These are phyloP conservation scores for Psittacula echo DNA, from an alignment of 2,797 vertebrate genomes.

Conservation along the genomic window DNA sequence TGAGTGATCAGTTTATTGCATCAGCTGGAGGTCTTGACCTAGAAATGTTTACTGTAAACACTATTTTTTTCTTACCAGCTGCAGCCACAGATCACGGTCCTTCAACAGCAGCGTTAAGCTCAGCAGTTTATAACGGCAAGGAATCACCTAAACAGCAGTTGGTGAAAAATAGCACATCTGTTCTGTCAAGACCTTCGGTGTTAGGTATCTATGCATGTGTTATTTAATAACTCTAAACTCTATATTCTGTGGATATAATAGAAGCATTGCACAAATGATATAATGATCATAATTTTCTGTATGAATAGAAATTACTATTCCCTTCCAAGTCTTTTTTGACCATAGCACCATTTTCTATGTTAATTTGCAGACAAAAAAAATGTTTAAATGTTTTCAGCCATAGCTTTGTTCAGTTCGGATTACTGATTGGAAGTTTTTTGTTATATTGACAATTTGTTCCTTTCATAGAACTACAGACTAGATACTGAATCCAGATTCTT, in stretches of 20 bases:
- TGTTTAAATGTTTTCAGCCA: neutral
- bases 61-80: constrained; percentile 35
- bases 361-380: neutral
- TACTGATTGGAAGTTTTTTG: neutral
- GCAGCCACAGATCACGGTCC: constrained; percentile 50
- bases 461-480: neutral
- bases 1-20: neutral
- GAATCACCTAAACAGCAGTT: constrained; percentile 75
- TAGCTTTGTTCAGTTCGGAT: neutral
- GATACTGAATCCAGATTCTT: neutral
- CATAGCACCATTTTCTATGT: neutral
- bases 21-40: neutral
- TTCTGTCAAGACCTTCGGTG: constrained; percentile 69
- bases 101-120: neutral
- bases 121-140: constrained; percentile 73
- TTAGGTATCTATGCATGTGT: constrained; percentile 66
- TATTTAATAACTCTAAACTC: neutral
- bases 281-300: neutral
- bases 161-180: constrained; percentile 59
- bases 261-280: neutral
- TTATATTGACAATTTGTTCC: neutral
- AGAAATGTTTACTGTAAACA: neutral
- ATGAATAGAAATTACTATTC: neutral
- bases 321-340: neutral
- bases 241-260: neutral